These are phyloP conservation scores for Notamacropus eugenii DNA, from an alignment of 2,797 vertebrate species.

Conservation along the genomic window DNA sequence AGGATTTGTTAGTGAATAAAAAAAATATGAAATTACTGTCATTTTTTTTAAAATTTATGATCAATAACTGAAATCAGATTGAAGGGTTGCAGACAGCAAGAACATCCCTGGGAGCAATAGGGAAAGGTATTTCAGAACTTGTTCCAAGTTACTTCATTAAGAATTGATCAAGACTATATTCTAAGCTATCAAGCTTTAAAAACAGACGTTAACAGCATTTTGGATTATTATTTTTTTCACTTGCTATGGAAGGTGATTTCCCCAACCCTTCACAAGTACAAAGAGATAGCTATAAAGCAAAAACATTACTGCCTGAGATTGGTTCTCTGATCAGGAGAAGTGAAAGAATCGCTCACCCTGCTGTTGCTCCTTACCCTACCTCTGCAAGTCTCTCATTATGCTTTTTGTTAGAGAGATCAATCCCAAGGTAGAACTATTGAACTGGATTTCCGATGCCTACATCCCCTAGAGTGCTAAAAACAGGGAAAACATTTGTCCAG, in stretches of 20 bases:
- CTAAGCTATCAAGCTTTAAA: not conserved
- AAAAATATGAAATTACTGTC: not conserved
- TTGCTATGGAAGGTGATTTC: not conserved
- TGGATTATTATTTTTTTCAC: not conserved
- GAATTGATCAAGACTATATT: not conserved
- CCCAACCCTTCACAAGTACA: not conserved
- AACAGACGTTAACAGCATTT: not conserved
- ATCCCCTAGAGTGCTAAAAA: not conserved
- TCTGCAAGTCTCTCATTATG: not conserved
- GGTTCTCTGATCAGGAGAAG: not conserved
- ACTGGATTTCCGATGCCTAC: not conserved
- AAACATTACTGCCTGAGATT: not conserved
- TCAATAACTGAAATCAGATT: conserved; percentile 7
- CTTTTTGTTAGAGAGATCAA: not conserved
- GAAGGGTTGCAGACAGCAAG: not conserved
- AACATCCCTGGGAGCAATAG: conserved; percentile 32
- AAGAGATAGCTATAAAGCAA: not conserved
- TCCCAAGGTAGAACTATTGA: not conserved
- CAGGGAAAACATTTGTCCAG: conserved; percentile 23
- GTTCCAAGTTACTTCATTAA: conserved; percentile 24
- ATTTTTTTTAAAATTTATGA: not conserved
- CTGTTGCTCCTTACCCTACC: not conserved
- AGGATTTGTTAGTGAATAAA: conserved; percentile 10
- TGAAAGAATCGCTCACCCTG: not conserved
- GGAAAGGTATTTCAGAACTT: conserved; percentile 21